A percentile compares a stretch with the other conserved stretches of the same genome.
These are phyloP conservation scores for Halocynthia aurantium DNA, from an alignment of 23 tunicate genomes.

Conservation along the genomic window DNA sequence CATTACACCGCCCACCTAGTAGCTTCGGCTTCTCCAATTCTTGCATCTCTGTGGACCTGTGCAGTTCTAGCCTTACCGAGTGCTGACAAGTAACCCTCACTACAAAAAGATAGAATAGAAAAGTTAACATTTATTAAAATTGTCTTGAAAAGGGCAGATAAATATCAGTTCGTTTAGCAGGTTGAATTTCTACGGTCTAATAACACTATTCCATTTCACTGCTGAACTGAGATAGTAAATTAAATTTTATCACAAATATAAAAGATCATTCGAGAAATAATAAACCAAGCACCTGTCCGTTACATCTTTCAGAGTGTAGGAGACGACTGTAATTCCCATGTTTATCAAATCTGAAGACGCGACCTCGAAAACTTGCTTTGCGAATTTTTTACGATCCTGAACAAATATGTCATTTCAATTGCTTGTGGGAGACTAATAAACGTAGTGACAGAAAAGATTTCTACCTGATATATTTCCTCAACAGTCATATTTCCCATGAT, in stretches of 20 bases:
- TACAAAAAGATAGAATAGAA: not conserved
- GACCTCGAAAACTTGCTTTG: conserved; percentile 94
- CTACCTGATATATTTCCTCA: conserved; percentile 84
- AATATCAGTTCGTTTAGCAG: not conserved
- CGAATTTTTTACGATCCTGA: conserved; percentile 87
- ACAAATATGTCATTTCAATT: not conserved
- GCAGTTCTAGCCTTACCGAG: conserved; percentile 92
- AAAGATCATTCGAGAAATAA: not conserved
- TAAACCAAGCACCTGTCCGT: conserved; percentile 57
- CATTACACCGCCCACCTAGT: conserved; percentile 8
- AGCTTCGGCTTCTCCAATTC: conserved; percentile 95
- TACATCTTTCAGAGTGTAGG: conserved; percentile 94
- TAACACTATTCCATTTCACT: too few species aligned
- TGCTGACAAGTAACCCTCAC: conserved; percentile 61
- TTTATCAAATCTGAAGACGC: conserved; percentile 87
- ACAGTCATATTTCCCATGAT: conserved; percentile 99
- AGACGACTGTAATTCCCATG: conserved; percentile 97
- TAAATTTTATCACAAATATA: not conserved
- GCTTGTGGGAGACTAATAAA: too few species aligned
- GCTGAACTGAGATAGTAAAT: not conserved
- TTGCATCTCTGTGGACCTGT: conserved; percentile 85
- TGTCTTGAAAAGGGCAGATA: not conserved
- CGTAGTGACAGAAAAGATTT: too few species aligned
- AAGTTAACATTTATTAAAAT: not conserved
- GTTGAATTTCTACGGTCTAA: too few species aligned